Percentiles rank a stretch among this genome's conserved stretches.
Evolutionary conservation across 2,888 invertebrate species (phyloP).

Genomic region (Acrocyrtus sp.): DNA sequence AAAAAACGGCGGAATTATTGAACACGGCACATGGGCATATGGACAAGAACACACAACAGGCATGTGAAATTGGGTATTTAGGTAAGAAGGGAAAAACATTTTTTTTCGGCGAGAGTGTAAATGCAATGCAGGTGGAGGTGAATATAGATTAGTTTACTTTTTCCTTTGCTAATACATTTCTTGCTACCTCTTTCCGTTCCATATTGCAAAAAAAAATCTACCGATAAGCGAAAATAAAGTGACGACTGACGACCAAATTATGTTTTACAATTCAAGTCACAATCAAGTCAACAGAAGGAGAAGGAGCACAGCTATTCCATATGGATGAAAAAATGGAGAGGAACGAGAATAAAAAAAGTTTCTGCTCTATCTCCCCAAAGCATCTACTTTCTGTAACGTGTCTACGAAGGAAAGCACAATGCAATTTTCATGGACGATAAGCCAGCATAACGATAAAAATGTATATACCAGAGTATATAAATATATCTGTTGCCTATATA

Average conservation of each 20-base stretch:
- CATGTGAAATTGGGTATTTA: not conserved
- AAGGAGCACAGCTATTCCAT: too few species aligned
- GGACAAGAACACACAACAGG: not conserved
- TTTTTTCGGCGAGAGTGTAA: too few species aligned
- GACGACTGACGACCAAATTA: not conserved
- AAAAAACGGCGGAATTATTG: too few species aligned
- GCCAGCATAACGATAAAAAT: not conserved
- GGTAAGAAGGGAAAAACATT: too few species aligned
- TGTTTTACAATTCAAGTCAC: not conserved
- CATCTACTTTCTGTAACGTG: not conserved
- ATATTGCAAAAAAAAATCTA: not conserved
- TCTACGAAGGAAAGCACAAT: not conserved
- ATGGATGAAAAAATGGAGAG: too few species aligned
- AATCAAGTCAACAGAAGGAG: not conserved
- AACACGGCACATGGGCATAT: not conserved
- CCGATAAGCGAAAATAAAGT: not conserved
- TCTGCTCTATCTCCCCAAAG: not conserved
- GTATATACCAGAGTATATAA: too few species aligned
- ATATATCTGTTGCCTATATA: too few species aligned
- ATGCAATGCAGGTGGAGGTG: not conserved
- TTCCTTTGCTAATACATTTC: not conserved
- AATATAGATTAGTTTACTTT: not conserved
- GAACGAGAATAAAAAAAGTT: not conserved
- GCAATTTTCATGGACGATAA: constrained; percentile 18
- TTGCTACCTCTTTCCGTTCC: constrained; percentile 9